Evolutionary conservation across 1,140 invertebrate genomes (phyloP).

Genomic region (Drosophila malerkotliana): DNA sequence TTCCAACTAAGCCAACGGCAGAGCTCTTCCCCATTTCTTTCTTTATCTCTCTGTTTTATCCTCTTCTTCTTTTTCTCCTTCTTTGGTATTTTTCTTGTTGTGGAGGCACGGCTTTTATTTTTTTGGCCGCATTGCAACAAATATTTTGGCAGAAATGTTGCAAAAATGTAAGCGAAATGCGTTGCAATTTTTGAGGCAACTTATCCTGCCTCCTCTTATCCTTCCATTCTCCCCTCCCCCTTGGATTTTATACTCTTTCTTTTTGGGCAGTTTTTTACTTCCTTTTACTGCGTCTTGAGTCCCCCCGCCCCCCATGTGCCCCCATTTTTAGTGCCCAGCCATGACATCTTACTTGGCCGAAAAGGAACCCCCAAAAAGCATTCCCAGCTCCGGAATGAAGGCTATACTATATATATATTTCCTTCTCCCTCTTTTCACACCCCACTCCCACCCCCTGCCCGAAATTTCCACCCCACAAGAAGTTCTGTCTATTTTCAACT

Average conservation of each 20-base stretch:
- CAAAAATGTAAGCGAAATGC: conserved; percentile 72
- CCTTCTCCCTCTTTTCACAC: neutral
- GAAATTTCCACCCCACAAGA: conserved; percentile 10
- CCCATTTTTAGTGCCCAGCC: conserved; percentile 29
- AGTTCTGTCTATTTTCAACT: conserved; percentile 77
- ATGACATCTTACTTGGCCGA: conserved; percentile 64
- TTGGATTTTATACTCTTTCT: neutral
- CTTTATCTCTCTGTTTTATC: conserved; percentile 9
- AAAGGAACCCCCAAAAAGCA: conserved; percentile 26
- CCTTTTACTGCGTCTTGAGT: no score
- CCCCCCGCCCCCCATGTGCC: neutral
- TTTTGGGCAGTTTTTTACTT: neutral
- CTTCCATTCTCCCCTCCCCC: neutral
- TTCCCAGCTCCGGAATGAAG: conserved; percentile 19
- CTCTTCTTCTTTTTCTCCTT: neutral
- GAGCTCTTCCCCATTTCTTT: conserved; percentile 29
- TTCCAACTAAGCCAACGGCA: conserved; percentile 50
- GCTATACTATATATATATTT: conserved; percentile 9
- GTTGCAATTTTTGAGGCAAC: conserved; percentile 15
- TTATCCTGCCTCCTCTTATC: neutral
- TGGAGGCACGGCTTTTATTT: neutral
- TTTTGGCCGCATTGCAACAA: conserved; percentile 49
- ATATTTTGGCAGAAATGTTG: conserved; percentile 68
- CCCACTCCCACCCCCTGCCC: neutral
- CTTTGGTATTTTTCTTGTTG: conserved; percentile 1